These are phyloP conservation scores for Labeo rohita DNA, from an alignment of 2,113 vertebrate species.

Conservation along the genomic window DNA sequence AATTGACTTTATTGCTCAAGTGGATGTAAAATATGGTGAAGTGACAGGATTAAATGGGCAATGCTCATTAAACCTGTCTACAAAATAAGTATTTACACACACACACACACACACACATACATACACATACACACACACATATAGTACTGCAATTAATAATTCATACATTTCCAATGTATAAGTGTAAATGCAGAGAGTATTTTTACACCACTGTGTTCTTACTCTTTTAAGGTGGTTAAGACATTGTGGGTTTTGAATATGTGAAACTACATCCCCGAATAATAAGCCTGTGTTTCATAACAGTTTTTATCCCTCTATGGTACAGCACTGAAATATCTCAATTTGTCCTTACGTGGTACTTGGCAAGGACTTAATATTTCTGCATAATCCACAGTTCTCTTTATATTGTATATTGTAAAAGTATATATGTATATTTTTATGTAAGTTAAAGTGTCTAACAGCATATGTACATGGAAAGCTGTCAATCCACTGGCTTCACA, in stretches of 20 bases:
- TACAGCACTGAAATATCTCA: neutral
- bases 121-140: no score
- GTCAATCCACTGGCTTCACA: neutral
- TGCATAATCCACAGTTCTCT: neutral
- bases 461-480: neutral
- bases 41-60: neutral
- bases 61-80: neutral
- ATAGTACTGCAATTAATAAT: no score
- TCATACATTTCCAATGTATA: no score
- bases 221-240: neutral
- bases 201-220: neutral
- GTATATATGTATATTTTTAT: neutral
- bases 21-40: neutral
- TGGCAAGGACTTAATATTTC: neutral
- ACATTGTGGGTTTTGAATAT: neutral
- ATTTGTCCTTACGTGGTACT: neutral
- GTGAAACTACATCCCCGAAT: neutral
- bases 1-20: no score
- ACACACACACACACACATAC: no score
- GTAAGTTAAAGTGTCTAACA: neutral
- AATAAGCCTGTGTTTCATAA: slow-evolving; percentile 2
- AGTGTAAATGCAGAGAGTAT: neutral
- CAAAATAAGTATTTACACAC: neutral
- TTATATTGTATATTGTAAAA: neutral
- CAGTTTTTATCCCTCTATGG: neutral